Evolutionary conservation across 2,888 invertebrate species (phyloP).

Genomic region (Anorthoa munda): DNA sequence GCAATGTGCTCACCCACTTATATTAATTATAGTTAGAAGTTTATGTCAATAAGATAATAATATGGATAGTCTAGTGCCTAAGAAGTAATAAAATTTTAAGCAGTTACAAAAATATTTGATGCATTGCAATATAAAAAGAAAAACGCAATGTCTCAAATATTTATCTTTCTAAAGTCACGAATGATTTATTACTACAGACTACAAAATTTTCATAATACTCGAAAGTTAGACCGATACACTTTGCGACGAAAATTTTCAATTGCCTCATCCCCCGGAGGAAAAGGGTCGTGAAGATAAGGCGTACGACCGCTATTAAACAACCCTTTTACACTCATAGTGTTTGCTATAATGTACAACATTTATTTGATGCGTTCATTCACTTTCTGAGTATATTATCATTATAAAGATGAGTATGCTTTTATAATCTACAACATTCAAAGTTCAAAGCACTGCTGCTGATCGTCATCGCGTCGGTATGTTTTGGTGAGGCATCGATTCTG

Average conservation of each 20-base stretch:
- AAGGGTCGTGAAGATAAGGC: slow-evolving; percentile 48
- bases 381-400: slow-evolving; percentile 18
- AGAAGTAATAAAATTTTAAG: no score
- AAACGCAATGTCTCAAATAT: slow-evolving; percentile 6
- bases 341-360: slow-evolving; percentile 31
- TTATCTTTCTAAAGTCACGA: slow-evolving; percentile 1
- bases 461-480: no score
- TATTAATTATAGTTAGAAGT: no score
- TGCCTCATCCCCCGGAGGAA: slow-evolving; percentile 49
- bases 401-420: neutral
- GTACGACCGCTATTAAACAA: no score
- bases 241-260: slow-evolving; percentile 49
- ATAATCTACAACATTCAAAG: neutral
- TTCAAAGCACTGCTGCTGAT: no score
- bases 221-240: slow-evolving; percentile 44
- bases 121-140: neutral
- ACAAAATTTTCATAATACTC: neutral
- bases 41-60: no score
- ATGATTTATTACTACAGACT: slow-evolving; percentile 8
- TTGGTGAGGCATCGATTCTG: no score
- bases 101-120: no score
- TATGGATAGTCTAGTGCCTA: no score
- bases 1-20: no score
- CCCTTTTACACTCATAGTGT: slow-evolving; percentile 53
- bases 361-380: slow-evolving; percentile 53